phyloP scores from a whole-genome alignment of 2,888 invertebrate species.

The Danaus chrysippus region DNA sequence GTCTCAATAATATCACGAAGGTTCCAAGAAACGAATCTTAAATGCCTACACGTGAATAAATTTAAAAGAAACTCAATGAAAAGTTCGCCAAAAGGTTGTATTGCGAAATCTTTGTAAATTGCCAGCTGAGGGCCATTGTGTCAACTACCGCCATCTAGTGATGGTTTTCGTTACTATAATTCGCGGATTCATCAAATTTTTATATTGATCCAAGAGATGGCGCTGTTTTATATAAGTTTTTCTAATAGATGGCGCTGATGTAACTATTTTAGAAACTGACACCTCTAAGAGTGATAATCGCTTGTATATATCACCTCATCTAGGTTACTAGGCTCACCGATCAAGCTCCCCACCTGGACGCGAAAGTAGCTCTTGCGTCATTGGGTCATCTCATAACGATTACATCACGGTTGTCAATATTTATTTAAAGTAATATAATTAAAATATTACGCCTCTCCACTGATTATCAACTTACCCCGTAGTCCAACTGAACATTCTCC shows the following conservation, averaged over 20 bases:
- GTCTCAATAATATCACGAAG: no score
- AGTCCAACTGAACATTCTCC: constrained; percentile 82
- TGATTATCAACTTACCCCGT: constrained; percentile 54
- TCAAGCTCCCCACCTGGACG: constrained; percentile 54
- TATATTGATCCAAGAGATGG: constrained; percentile 40
- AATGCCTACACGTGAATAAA: no score
- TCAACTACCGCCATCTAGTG: constrained; percentile 27
- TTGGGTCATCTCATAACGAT: constrained; percentile 63
- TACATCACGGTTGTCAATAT: constrained; percentile 48
- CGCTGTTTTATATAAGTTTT: constrained; percentile 28
- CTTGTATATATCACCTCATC: constrained; percentile 43
- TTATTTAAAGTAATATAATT: no score
- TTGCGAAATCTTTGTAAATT: no score
- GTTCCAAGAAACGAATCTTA: no score
- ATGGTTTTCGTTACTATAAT: constrained; percentile 6
- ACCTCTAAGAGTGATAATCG: constrained; percentile 44
- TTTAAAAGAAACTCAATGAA: no score
- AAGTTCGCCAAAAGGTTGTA: no score
- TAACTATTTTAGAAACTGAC: neutral
- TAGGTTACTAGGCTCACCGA: constrained; percentile 64
- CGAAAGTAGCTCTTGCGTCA: constrained; percentile 74
- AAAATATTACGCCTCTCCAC: no score
- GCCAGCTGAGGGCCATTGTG: neutral
- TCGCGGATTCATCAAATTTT: constrained; percentile 4
- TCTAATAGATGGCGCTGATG: constrained; percentile 15